Evolutionary conservation across 2,113 vertebrate genomes (phyloP).

Genomic region (Holacanthus passer): DNA sequence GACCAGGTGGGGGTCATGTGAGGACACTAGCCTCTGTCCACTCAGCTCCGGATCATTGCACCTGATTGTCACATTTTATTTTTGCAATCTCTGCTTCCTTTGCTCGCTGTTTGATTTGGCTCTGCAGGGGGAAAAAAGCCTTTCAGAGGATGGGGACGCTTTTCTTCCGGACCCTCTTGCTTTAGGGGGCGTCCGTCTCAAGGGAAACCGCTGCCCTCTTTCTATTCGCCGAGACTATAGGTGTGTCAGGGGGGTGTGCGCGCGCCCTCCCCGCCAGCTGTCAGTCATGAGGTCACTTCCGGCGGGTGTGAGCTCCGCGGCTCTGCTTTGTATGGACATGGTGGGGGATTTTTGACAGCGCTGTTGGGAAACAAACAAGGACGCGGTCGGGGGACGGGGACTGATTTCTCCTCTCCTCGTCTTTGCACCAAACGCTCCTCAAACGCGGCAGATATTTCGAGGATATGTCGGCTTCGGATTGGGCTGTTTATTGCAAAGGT

Average conservation of each 20-base stretch:
- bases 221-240: conserved; percentile 81
- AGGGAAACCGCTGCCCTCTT: conserved; percentile 24
- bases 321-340: conserved; percentile 71
- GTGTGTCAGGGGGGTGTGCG: conserved; percentile 83
- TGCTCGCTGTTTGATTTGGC: accelerated
- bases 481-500: conserved; percentile 68
- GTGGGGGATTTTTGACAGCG: conserved; percentile 84
- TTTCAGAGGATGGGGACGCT: background rate
- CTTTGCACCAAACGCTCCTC: conserved; percentile 31
- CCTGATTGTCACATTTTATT: background rate
- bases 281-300: conserved; percentile 81
- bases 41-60: background rate
- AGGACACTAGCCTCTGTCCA: conserved; percentile 20
- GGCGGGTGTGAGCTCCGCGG: conserved; percentile 61
- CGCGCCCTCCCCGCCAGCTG: conserved; percentile 35
- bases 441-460: conserved; percentile 12
- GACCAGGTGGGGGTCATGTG: conserved; percentile 13
- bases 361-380: conserved; percentile 71
- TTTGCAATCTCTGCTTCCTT: accelerated
- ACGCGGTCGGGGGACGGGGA: conserved; percentile 57
- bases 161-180: background rate
- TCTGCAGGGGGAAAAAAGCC: too few species aligned
- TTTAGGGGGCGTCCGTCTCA: conserved; percentile 70
- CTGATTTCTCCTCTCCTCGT: conserved; percentile 29
- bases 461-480: conserved; percentile 69